Evolutionary conservation across 2,888 invertebrate genomes (phyloP).

Genomic region (Adelphocoris suturalis): DNA sequence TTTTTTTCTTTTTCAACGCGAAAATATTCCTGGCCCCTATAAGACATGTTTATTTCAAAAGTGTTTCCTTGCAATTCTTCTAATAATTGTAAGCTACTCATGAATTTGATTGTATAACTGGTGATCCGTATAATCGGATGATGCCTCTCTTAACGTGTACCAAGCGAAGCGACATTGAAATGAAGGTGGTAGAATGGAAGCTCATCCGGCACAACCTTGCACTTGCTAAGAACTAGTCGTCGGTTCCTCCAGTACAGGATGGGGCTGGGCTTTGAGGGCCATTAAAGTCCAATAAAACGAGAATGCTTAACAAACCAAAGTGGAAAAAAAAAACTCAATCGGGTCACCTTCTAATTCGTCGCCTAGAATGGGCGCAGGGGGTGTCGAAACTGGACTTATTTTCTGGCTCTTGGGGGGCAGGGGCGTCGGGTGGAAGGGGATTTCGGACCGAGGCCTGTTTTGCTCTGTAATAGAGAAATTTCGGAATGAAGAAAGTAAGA

Average conservation of each 20-base stretch:
- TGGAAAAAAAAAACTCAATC: not conserved
- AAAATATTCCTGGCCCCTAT: no score
- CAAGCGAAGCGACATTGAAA: not conserved
- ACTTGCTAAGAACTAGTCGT: constrained; percentile 6
- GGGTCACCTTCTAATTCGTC: constrained; percentile 24
- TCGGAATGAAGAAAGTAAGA: constrained; percentile 66
- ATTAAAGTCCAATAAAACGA: constrained; percentile 9
- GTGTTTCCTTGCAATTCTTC: no score
- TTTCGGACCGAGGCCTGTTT: not conserved
- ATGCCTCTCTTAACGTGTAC: not conserved
- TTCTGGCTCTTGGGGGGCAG: not conserved
- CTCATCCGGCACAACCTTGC: not conserved
- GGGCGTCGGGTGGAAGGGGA: not conserved
- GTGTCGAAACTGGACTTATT: constrained; percentile 60
- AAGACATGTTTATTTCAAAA: no score
- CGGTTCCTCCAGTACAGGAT: not conserved
- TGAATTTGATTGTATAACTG: no score
- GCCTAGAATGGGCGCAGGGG: constrained; percentile 33
- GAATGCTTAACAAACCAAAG: constrained; percentile 1
- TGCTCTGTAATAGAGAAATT: constrained; percentile 63
- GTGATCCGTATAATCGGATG: no score
- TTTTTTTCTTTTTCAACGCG: no score
- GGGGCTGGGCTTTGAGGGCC: not conserved
- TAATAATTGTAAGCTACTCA: no score
- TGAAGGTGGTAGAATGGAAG: not conserved